Percentiles rank a stretch among this genome's conserved stretches.
Evolutionary conservation across 2,113 vertebrate species (phyloP).

Genomic region (Spea bombifrons): DNA sequence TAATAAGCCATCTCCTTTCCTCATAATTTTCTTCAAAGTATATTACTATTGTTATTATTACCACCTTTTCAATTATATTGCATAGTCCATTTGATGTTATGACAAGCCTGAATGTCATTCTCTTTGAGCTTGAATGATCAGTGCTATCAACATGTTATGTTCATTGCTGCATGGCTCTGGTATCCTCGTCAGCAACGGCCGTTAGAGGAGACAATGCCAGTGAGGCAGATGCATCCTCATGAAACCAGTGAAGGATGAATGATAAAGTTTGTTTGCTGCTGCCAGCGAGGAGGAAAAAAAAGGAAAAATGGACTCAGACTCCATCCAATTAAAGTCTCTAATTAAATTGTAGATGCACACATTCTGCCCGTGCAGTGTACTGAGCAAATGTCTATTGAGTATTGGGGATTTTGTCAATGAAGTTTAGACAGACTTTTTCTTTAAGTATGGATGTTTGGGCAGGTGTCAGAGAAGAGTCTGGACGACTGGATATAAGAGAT

Average conservation of each 20-base stretch:
- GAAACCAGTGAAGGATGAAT: slow-evolving; percentile 61
- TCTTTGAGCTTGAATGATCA: slow-evolving; percentile 48
- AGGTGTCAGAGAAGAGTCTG: slow-evolving; percentile 15
- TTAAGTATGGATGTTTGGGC: slow-evolving; percentile 27
- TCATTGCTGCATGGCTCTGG: slow-evolving; percentile 53
- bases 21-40: too few relatives aligned
- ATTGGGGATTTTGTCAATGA: slow-evolving; percentile 32
- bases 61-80: too few relatives aligned
- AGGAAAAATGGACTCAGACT: slow-evolving; percentile 52
- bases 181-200: slow-evolving; percentile 55
- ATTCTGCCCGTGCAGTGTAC: slow-evolving; percentile 49
- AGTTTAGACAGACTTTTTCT: background rate
- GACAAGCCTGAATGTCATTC: background rate
- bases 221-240: slow-evolving; percentile 61
- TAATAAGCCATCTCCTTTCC: too few relatives aligned
- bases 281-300: slow-evolving; percentile 51
- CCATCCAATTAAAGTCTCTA: slow-evolving; percentile 63
- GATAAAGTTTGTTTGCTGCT: slow-evolving; percentile 64
- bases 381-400: fast-evolving
- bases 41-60: too few relatives aligned
- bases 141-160: slow-evolving; percentile 52
- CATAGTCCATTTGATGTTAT: too few relatives aligned
- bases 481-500: too few relatives aligned
- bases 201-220: slow-evolving; percentile 57
- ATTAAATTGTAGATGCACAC: slow-evolving; percentile 59